A percentile compares a stretch with the other conserved stretches of the same genome.
phyloP scores from a whole-genome alignment of 2,888 invertebrate species.

The Sphecodes monilicornis region DNA sequence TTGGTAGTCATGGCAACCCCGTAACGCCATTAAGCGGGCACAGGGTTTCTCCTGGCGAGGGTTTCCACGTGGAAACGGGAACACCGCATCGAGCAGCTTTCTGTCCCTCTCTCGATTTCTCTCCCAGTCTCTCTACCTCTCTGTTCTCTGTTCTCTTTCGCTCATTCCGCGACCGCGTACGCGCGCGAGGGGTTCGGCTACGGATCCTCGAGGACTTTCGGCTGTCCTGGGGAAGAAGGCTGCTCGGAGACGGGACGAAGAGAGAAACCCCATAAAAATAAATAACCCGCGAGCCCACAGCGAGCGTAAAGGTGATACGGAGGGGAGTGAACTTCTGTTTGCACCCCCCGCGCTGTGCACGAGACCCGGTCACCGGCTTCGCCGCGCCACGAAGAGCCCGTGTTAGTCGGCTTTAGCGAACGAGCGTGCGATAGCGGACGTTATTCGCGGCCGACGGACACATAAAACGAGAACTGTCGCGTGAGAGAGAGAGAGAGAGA shows the following conservation, averaged over 20 bases:
- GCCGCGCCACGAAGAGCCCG: constrained; percentile 10
- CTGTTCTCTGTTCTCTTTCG: constrained; percentile 36
- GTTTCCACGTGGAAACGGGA: constrained; percentile 63
- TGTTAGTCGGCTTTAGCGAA: constrained; percentile 47
- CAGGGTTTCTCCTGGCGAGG: constrained; percentile 73
- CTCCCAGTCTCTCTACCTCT: constrained; percentile 23
- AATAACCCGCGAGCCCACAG: constrained; percentile 78
- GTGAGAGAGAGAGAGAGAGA: too few relatives aligned
- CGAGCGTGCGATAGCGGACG: constrained; percentile 52
- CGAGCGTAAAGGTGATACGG: constrained; percentile 76
- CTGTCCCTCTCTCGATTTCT: constrained; percentile 17
- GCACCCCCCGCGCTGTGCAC: constrained; percentile 13
- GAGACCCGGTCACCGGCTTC: constrained; percentile 44
- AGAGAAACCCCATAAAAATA: constrained; percentile 82
- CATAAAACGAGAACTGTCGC: constrained; percentile 63
- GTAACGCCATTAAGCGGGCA: constrained; percentile 83
- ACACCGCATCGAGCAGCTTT: constrained; percentile 29
- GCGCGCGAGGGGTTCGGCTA: constrained; percentile 13
- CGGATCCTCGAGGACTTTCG: constrained; percentile 66
- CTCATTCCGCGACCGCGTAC: constrained; percentile 30
- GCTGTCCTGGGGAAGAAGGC: constrained; percentile 27
- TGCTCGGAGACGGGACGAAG: constrained; percentile 55
- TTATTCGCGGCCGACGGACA: constrained; percentile 50
- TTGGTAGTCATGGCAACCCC: constrained; percentile 83
- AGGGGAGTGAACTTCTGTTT: constrained; percentile 18